phyloP scores from a whole-genome alignment of 1,140 invertebrate genomes.

The Bombus confusus region DNA sequence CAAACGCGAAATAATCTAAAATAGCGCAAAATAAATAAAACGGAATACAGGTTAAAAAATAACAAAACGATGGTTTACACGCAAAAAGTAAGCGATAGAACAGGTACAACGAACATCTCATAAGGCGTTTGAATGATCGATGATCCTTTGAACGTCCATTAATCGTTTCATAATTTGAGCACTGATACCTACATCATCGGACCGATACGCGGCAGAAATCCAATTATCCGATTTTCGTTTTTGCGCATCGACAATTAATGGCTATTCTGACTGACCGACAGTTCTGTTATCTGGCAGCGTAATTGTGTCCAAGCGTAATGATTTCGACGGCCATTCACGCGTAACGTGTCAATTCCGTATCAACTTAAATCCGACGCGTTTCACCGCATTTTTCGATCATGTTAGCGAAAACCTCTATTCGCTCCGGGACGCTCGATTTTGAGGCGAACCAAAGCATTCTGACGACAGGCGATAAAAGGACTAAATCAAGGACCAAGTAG shows the following conservation, averaged over 20 bases:
- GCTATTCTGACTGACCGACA: constrained; percentile 34
- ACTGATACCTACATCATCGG: not conserved
- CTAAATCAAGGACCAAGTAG: too few species aligned
- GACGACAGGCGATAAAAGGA: too few species aligned
- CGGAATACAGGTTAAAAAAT: too few species aligned
- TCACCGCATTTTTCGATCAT: too few species aligned
- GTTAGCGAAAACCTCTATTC: too few species aligned
- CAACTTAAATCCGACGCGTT: not conserved
- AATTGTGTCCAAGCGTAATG: constrained; percentile 8
- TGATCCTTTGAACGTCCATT: constrained; percentile 33
- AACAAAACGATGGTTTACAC: too few species aligned
- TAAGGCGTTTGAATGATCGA: constrained; percentile 6
- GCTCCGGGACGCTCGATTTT: too few species aligned
- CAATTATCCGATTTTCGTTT: constrained; percentile 48
- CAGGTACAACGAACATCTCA: not conserved
- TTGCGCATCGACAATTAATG: constrained; percentile 32
- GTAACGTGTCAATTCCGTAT: constrained; percentile 11
- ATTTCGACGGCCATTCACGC: constrained; percentile 17
- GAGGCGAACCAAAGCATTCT: not conserved
- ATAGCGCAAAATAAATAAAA: too few species aligned
- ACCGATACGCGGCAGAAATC: constrained; percentile 29
- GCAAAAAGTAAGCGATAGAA: too few species aligned
- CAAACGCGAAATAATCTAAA: too few species aligned
- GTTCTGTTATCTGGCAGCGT: constrained; percentile 23
- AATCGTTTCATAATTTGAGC: constrained; percentile 34